Conservation (phyloP, 2,113 vertebrate species). For the Daubentonia madagascariensis region DNA sequence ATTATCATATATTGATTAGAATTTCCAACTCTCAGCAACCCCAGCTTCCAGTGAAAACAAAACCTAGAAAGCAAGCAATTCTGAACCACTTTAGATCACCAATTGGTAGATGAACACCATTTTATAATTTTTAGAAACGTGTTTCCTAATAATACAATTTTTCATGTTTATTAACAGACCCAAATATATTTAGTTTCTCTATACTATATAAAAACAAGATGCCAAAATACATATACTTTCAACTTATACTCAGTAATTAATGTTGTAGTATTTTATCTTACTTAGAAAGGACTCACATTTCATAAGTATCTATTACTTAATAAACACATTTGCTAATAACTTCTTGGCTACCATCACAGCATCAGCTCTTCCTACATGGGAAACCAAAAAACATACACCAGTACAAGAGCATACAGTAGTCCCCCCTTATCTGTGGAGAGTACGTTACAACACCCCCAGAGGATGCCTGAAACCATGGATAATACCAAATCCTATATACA, state of each 20-base stretch:
- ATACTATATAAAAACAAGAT: neutral
- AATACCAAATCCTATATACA: neutral
- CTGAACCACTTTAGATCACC: neutral
- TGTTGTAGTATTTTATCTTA: neutral
- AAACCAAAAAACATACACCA: neutral
- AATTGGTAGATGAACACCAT: neutral
- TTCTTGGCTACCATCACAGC: neutral
- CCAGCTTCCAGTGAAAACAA: neutral
- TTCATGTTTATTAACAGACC: neutral
- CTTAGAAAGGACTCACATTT: neutral
- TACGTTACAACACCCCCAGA: neutral
- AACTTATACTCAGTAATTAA: neutral
- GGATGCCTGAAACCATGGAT: neutral
- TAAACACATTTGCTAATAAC: neutral
- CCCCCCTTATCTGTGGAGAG: neutral
- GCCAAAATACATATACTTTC: neutral
- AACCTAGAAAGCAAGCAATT: neutral
- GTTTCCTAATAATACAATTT: neutral
- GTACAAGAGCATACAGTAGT: neutral
- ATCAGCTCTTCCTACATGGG: neutral
- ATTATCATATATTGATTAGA: neutral
- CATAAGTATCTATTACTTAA: neutral
- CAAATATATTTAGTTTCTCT: neutral
- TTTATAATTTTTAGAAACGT: neutral
- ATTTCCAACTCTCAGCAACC: neutral